These are phyloP conservation scores for Neoaliturus tenellus DNA, from an alignment of 2,888 invertebrate species.

Conservation along the genomic window DNA sequence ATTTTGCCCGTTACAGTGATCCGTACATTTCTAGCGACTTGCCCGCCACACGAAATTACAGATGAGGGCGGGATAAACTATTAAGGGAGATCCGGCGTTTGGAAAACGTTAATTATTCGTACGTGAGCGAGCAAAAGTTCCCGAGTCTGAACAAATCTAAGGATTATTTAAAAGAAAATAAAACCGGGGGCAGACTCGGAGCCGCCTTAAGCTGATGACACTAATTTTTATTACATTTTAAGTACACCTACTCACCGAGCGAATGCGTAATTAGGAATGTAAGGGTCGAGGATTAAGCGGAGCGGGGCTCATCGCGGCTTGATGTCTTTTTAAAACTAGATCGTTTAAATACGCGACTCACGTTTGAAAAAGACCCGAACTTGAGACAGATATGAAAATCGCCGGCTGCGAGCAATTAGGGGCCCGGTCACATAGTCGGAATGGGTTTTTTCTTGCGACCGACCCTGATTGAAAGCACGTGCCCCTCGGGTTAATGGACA, in stretches of 20 bases:
- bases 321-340: conserved; percentile 60
- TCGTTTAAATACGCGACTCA: conserved; percentile 60
- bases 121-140: neutral
- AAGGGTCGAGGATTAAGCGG: conserved; percentile 49
- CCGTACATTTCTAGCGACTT: conserved; percentile 37
- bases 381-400: conserved; percentile 61
- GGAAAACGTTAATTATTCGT: conserved; percentile 34
- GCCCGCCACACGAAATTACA: conserved; percentile 39
- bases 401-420: conserved; percentile 53
- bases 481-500: neutral
- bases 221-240: conserved; percentile 61
- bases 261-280: conserved; percentile 57
- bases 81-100: neutral
- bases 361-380: conserved; percentile 58
- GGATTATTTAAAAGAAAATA: conserved; percentile 53
- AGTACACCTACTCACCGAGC: conserved; percentile 58
- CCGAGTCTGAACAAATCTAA: conserved; percentile 38
- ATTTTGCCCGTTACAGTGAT: conserved; percentile 40
- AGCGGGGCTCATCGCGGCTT: conserved; percentile 53
- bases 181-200: conserved; percentile 26
- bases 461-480: conserved; percentile 38
- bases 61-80: conserved; percentile 30
- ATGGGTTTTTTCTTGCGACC: conserved; percentile 19
- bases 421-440: conserved; percentile 38
- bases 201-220: conserved; percentile 55